Percentiles rank a stretch among this genome's conserved stretches.
Evolutionary conservation across 2,113 vertebrate species (phyloP).

Genomic region (Bagarius yarrelli): DNA sequence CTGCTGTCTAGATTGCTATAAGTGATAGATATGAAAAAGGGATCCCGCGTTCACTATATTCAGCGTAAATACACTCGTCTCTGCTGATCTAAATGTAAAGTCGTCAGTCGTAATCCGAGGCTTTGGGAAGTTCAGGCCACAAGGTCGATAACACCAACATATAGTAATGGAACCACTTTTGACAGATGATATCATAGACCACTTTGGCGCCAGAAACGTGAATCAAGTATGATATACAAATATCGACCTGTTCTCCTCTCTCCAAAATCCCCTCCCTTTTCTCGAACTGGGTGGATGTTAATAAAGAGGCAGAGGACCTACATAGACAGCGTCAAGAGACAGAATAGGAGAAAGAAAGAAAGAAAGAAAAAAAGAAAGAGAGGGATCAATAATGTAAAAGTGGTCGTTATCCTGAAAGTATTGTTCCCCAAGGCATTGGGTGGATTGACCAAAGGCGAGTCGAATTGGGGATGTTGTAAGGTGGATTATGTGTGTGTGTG

Average conservation of each 20-base stretch:
- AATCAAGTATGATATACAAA: constrained; percentile 66
- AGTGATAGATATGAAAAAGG: constrained; percentile 11
- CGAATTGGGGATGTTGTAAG: constrained; percentile 37
- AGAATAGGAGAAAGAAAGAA: neutral
- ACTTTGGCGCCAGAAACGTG: constrained; percentile 47
- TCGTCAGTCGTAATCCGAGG: neutral
- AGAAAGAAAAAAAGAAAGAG: constrained; percentile 27
- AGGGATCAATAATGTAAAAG: constrained; percentile 73
- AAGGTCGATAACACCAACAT: neutral
- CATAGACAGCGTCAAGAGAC: constrained; percentile 39
- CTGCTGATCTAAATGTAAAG: constrained; percentile 2
- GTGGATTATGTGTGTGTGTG: constrained; percentile 41
- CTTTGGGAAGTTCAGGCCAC: neutral
- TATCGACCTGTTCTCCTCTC: constrained; percentile 59
- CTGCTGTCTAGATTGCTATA: neutral
- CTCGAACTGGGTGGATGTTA: constrained; percentile 65
- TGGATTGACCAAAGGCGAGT: constrained; percentile 46
- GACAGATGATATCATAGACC: constrained; percentile 35
- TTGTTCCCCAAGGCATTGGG: constrained; percentile 64
- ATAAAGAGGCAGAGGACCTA: constrained; percentile 65
- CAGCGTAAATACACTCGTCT: neutral
- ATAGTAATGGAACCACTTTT: constrained; percentile 9
- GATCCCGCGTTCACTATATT: neutral
- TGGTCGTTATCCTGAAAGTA: constrained; percentile 75
- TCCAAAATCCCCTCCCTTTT: constrained; percentile 47